Percentiles rank a stretch among this genome's conserved stretches.
Conservation (phyloP, 2,797 vertebrate genomes). For the Chaetodon trifasciatus region DNA sequence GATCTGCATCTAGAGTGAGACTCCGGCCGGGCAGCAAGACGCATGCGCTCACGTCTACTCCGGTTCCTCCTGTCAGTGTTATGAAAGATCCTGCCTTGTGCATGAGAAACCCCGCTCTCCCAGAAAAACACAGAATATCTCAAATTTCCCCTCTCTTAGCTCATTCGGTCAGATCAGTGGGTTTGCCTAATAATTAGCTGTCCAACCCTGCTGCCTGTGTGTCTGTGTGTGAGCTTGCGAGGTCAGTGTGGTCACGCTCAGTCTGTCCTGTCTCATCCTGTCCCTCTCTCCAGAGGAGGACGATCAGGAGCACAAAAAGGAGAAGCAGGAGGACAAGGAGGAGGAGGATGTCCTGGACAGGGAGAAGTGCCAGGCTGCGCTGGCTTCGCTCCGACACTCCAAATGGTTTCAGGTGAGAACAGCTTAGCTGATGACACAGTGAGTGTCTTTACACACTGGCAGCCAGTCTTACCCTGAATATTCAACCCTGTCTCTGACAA, state of each 20-base stretch:
- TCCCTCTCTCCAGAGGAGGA: slow-evolving; percentile 89
- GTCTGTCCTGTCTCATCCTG: slow-evolving; percentile 85
- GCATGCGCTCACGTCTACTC: slow-evolving; percentile 71
- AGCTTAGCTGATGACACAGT: slow-evolving; percentile 28
- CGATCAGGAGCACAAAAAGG: slow-evolving; percentile 83
- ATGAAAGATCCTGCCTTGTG: slow-evolving; percentile 64
- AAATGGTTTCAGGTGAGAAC: slow-evolving; percentile 98
- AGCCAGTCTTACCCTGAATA: not conserved
- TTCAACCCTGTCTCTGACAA: not conserved
- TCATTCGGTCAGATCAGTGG: slow-evolving; percentile 79
- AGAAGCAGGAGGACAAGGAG: slow-evolving; percentile 9
- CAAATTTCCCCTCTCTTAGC: slow-evolving; percentile 41
- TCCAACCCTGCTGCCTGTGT: slow-evolving; percentile 69
- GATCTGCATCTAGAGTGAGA: slow-evolving; percentile 76
- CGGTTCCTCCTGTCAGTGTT: slow-evolving; percentile 58
- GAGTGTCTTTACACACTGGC: not conserved
- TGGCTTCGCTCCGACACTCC: slow-evolving; percentile 93
- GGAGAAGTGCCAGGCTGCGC: slow-evolving; percentile 92
- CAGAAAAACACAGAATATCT: slow-evolving; percentile 49
- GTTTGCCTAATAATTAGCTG: slow-evolving; percentile 65
- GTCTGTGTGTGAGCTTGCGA: slow-evolving; percentile 59
- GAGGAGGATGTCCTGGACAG: slow-evolving; percentile 90
- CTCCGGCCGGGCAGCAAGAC: slow-evolving; percentile 56
- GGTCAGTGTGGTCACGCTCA: slow-evolving; percentile 87
- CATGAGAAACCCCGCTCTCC: slow-evolving; percentile 54